Base-by-base conservation (phyloP, 2,888 invertebrate genomes). In the Dioctria rufipes region DNA sequence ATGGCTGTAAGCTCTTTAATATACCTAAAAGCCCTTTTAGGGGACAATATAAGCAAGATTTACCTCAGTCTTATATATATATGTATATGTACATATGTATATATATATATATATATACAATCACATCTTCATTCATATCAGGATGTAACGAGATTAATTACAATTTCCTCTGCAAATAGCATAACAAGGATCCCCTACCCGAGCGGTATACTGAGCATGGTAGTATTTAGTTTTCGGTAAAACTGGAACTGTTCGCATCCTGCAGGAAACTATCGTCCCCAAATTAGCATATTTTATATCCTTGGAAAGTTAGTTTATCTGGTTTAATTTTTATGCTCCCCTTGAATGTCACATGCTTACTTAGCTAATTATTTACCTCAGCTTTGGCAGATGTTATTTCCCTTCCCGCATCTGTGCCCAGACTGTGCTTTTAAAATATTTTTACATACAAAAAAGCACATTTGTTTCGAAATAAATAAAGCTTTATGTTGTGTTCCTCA, bases 121-220 rank as follows among this genome's bases (percentile, higher is more conserved):
- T 71, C 71, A 69, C 80, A 60, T 80, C 71, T 69, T 25, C 80
- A 58, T 80, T 80, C 67, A 77, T 81, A 75, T 75, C 81, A 73
- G 77, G 80, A 75, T 69, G 77, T 78, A 81, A 81, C 81, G 69
- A 80, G 81, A 81, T 81, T 81, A 81, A 81, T 81, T 81, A 80
- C 80, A 80, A 80, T 81, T 77, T 81, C 79, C 80, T 80, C 77
- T 78, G 69, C 73, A 81, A 81, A 80, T 75, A 81, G 81, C 60
- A 81, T 77, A 80, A 81, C 80, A 81, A 81, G 77, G 54, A 60
- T 61, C 73, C 79, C 80, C 42, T 46, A 11, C 77, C 63, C 37
- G 46, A 39, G 3, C 63, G 43, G 13, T 46, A 25, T 11, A 11
- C 49, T n/a, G 11, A 63, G 37, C 51, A 63, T 25, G 25, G 25